A percentile compares a stretch with the other conserved stretches of the same genome.
These are phyloP conservation scores for Leucopsar rothschildi DNA, from an alignment of 2,113 vertebrate species.

Conservation along the genomic window DNA sequence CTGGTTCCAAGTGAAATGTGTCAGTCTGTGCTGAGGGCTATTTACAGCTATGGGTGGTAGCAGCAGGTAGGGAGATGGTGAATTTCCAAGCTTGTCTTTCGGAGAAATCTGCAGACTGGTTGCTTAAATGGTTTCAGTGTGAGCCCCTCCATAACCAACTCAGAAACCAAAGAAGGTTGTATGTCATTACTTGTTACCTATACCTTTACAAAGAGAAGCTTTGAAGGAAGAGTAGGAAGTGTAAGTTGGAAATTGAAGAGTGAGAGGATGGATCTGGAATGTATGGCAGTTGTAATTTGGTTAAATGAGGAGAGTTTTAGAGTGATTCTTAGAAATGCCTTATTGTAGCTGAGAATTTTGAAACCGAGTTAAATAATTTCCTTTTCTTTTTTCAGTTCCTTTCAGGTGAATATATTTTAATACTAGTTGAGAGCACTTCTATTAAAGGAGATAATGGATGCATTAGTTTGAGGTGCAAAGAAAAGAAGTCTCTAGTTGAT, in stretches of 20 bases:
- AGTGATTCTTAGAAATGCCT: neutral
- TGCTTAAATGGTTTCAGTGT: neutral
- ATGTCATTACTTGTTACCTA: neutral
- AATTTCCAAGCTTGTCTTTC: neutral
- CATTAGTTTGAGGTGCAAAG: neutral
- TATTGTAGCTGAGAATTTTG: neutral
- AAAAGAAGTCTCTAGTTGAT: neutral
- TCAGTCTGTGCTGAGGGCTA: neutral
- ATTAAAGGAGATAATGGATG: neutral
- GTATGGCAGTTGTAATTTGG: neutral
- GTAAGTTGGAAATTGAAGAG: neutral
- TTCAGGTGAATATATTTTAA: neutral
- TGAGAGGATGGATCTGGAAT: neutral
- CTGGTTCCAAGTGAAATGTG: neutral
- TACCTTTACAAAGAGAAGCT: neutral
- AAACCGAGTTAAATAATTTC: neutral
- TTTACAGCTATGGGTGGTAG: neutral
- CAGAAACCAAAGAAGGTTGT: neutral
- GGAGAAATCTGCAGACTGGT: neutral
- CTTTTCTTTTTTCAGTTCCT: neutral
- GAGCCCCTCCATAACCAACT: neutral
- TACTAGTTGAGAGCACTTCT: neutral
- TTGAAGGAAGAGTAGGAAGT: neutral
- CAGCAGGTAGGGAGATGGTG: neutral
- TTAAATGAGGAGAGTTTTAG: neutral